A percentile compares a stretch with the other conserved stretches of the same genome.
Evolutionary conservation across 1,140 invertebrate species (phyloP).

Genomic region (Drosophila truncata): DNA sequence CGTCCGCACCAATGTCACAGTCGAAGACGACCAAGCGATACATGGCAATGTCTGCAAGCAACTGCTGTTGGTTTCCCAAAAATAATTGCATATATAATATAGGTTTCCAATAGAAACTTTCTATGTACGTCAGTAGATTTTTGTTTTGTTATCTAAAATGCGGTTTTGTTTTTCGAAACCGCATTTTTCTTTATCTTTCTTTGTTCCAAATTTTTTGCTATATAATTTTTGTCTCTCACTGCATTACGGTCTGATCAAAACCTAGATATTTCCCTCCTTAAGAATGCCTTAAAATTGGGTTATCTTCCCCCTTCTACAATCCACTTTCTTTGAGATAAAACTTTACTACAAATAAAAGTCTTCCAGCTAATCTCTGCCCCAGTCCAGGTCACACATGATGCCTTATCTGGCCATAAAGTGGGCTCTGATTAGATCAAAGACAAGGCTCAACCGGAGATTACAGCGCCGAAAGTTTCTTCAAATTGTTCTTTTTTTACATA

Average conservation of each 20-base stretch:
- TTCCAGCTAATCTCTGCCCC: neutral
- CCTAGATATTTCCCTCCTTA: neutral
- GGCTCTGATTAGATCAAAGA: slow-evolving; percentile 4
- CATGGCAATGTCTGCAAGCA: neutral
- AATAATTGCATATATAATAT: neutral
- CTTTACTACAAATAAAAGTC: neutral
- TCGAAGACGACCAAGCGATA: slow-evolving; percentile 86
- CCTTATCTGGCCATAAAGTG: slow-evolving; percentile 13
- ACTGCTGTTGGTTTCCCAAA: neutral
- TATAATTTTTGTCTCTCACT: neutral
- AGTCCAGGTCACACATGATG: neutral
- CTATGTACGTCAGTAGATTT: neutral
- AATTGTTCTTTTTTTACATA: neutral
- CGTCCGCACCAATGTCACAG: slow-evolving; percentile 88
- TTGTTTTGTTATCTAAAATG: neutral
- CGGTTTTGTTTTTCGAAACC: neutral
- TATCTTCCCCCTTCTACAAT: slow-evolving; percentile 3
- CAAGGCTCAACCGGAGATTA: slow-evolving; percentile 1
- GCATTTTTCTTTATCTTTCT: neutral
- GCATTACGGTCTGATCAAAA: neutral
- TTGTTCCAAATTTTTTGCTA: neutral
- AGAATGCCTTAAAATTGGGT: slow-evolving; percentile 2
- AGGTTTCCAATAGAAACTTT: no score
- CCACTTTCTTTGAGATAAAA: neutral
- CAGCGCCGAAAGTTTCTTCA: neutral